Base-by-base conservation (phyloP, 2,888 invertebrate genomes). In the Catocala nupta region DNA sequence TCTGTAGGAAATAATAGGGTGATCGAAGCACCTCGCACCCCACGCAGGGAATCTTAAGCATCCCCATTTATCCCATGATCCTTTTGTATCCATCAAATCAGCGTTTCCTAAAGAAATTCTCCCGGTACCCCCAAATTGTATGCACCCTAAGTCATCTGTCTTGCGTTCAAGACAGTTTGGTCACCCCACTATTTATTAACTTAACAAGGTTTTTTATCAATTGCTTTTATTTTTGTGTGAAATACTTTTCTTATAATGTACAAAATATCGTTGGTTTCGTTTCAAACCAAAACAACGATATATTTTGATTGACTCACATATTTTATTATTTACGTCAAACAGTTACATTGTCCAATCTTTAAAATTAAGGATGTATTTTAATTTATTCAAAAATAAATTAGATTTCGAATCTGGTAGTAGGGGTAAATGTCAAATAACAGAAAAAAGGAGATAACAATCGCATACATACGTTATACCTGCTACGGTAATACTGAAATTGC, bases 21-120 rank as follows among this genome's bases (percentile, higher is more conserved):
- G 54, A 5, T 5, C n/a, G n/a, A 36, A 57, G 12, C 8, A 45
- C 45, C 45, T 6, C 12, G 45, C 9, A 47, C 65, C 65, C 63
- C 53, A 45, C 12, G 33, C 16, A 52, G 52, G 53, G 55, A 65
- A 59, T 63, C 54, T 70, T 71, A 70, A 77, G 65, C 61, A 62
- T 53, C 66, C 70, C 70, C 58, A 72, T 63, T 71, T 67, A 75
- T 68, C 65, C 59, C 67, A 64, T 70, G 69, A 75, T 75, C 78
- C 75, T 73, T 68, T 70, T 75, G 70, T 75, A 78, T 84, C 80
- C 79, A 82, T 85, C 81, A 81, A 84, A 81, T 82, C 81, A 81
- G 74, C 78, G 77, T 75, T 78, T 82, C 70, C 66, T 60, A 70
- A 71, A 65, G 54, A 70, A 63, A 75, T 75, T 74, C 75, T 74